Percentiles rank a stretch among this genome's conserved stretches.
Evolutionary conservation across 2,797 vertebrate species (phyloP).

Genomic region (Paguma larvata): DNA sequence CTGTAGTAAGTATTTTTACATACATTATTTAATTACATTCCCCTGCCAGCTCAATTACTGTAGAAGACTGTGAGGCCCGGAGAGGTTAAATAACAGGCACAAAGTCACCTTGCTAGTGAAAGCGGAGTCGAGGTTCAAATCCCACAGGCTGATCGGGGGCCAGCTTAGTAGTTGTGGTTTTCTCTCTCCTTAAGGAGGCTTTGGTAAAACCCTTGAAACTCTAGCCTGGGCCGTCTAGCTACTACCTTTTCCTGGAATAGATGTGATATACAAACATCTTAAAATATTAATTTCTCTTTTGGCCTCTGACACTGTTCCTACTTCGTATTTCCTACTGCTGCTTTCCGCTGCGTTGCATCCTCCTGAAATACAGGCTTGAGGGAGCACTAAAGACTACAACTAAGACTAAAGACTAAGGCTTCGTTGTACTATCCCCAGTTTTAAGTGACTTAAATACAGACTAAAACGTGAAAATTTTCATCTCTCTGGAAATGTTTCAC

Average conservation of each 20-base stretch:
- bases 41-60: constrained; percentile 8
- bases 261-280: constrained; percentile 45
- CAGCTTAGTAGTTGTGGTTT: background rate
- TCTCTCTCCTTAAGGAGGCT: constrained; percentile 15
- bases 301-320: constrained; percentile 21
- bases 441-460: constrained; percentile 5
- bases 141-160: background rate
- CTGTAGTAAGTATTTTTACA: constrained; percentile 21
- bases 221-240: background rate
- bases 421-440: background rate
- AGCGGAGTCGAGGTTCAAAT: background rate
- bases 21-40: constrained; percentile 33
- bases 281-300: constrained; percentile 79
- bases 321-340: background rate
- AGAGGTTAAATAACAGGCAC: background rate
- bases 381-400: background rate
- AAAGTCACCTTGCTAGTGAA: background rate
- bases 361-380: background rate
- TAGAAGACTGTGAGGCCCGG: background rate
- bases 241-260: constrained; percentile 7
- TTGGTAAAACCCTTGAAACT: constrained; percentile 56
- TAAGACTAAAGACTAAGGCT: background rate
- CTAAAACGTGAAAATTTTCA: background rate
- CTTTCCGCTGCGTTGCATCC: background rate
- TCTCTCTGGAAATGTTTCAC: background rate